phyloP scores from a whole-genome alignment of 2,797 vertebrate species.

The Amblyraja radiata region DNA sequence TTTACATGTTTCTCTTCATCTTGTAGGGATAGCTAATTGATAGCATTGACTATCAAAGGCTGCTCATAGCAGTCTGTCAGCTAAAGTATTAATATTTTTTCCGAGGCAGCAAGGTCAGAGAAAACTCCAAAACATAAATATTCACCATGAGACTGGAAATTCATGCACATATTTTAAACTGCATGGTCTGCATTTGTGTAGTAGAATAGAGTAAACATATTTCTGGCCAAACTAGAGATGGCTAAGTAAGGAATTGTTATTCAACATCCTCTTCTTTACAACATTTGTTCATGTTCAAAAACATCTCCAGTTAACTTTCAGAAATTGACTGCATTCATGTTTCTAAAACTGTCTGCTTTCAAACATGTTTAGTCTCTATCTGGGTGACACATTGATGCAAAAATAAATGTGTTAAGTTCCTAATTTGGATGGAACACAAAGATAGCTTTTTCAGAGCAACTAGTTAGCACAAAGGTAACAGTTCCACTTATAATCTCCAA shows the following conservation, averaged over 20 bases:
- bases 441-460: not conserved
- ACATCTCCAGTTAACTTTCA: not conserved
- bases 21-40: not conserved
- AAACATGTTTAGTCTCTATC: not conserved
- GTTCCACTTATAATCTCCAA: not conserved
- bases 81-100: not conserved
- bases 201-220: not conserved
- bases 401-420: not conserved
- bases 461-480: not conserved
- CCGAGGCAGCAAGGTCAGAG: not conserved
- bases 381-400: not conserved
- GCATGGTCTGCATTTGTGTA: not conserved
- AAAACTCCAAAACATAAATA: not conserved
- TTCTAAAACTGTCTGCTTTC: not conserved
- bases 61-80: not conserved
- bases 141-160: not conserved
- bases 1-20: not conserved
- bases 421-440: not conserved
- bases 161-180: not conserved
- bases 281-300: not conserved
- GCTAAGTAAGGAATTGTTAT: not conserved
- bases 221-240: not conserved
- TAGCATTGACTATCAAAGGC: not conserved
- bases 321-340: not conserved
- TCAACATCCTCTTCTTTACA: not conserved